Evolutionary conservation across 1,140 invertebrate genomes (phyloP).

Genomic region (Drosophila persimilis): DNA sequence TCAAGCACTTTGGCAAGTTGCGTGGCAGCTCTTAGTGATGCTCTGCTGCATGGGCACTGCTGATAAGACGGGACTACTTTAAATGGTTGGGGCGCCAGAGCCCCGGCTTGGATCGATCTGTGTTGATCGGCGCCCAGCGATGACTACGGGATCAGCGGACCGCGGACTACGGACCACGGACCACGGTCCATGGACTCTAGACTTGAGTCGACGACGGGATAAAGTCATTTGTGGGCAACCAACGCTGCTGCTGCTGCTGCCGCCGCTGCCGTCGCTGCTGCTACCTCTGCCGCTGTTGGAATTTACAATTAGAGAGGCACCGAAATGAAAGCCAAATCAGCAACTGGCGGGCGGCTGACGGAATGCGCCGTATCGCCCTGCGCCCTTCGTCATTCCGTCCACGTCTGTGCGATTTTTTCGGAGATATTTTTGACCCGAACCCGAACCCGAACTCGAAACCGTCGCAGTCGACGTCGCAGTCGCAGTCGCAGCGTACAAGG

Average conservation of each 20-base stretch:
- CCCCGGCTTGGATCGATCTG: not conserved
- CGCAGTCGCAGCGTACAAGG: too few relatives aligned
- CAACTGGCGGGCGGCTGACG: slow-evolving; percentile 21
- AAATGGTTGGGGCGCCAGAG: too few relatives aligned
- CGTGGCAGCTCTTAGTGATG: too few relatives aligned
- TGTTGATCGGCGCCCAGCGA: slow-evolving; percentile 20
- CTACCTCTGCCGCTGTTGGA: slow-evolving; percentile 31
- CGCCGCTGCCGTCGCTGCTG: slow-evolving; percentile 4
- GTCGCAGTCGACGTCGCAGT: not conserved
- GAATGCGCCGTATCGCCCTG: slow-evolving; percentile 19
- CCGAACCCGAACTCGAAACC: not conserved
- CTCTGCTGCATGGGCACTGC: too few relatives aligned
- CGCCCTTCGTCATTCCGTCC: too few relatives aligned
- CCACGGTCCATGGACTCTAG: slow-evolving; percentile 26
- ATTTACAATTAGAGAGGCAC: slow-evolving; percentile 44
- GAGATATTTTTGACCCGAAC: not conserved
- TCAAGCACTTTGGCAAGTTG: too few relatives aligned
- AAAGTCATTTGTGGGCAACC: slow-evolving; percentile 44
- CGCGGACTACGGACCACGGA: slow-evolving; percentile 27
- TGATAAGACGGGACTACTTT: too few relatives aligned
- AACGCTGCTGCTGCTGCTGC: slow-evolving; percentile 13
- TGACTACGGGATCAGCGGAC: slow-evolving; percentile 27
- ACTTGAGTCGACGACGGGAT: slow-evolving; percentile 38
- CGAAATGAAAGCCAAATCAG: slow-evolving; percentile 11
- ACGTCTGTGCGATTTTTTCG: slow-evolving; percentile 4